Base-by-base conservation (phyloP, 1,140 invertebrate species). In the Papilio xuthus region DNA sequence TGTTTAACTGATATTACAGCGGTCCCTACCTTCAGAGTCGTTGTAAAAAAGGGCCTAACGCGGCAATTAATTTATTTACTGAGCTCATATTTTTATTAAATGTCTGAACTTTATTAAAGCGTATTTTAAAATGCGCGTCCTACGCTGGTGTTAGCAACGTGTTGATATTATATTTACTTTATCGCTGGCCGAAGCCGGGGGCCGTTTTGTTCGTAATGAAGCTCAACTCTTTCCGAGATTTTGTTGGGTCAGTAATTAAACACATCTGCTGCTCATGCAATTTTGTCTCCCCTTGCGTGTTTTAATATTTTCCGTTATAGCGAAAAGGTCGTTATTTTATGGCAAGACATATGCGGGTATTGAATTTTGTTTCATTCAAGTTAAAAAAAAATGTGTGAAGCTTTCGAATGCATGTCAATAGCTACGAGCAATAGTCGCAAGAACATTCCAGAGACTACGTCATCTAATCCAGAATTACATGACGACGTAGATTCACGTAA, bases 131-230 rank as follows among this genome's bases (percentile, higher is more conserved):
- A 83, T 84, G 80, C 81, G 80, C 73, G 84, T 83, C 78, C 84
- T 82, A 84, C 81, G 74, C 73, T 82, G 82, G 79, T 86, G 88
- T 88, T 89, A 86, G 87, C 84, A 85, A 84, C 80, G 85, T 89
- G 89, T 90, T 92, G 85, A 91, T 90, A 90, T 92, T 91, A 91
- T 91, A 91, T 92, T 91, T 88, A 89, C 84, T 89, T 89, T 89
- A 91, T 90, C 83, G 84, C 80, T 80, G 84, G 80, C 77, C 47
- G 83, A 85, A 82, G 84, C 83, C 74, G 76, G 69, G 79, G 84
- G 71, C 83, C 80, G 83, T 86, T 89, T 84, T 86, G 83, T 86
- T 86, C 80, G 83, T 90, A 91, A 91, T 90, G 84, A 90, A 89
- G 84, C 89, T 86, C 83, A 82, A 88, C 88, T 90, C 85, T 89